phyloP scores from a whole-genome alignment of 2,797 vertebrate species.

The Kryptolebias ocellatus region DNA sequence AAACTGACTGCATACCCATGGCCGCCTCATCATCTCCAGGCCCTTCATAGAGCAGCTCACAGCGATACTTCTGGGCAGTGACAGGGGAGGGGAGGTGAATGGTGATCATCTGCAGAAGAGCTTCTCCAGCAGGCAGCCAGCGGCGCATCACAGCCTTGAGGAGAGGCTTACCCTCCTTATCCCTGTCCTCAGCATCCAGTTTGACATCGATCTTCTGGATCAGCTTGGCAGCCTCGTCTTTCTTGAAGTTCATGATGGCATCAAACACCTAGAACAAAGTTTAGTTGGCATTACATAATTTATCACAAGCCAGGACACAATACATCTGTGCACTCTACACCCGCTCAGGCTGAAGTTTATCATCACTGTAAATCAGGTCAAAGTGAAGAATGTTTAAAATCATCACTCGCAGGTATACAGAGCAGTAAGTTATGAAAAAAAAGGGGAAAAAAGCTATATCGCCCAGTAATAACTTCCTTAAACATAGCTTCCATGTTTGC shows the following conservation, averaged over 20 bases:
- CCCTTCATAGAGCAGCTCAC: conserved; percentile 95
- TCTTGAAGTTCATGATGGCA: conserved; percentile 95
- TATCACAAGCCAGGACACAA: background rate
- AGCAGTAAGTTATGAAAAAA: background rate
- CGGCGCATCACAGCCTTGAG: conserved; percentile 97
- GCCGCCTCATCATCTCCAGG: conserved; percentile 93
- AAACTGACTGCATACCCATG: conserved; percentile 82
- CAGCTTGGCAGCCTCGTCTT: conserved; percentile 90
- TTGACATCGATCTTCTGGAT: conserved; percentile 93
- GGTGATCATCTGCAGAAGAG: conserved; percentile 96
- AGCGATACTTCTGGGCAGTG: conserved; percentile 94
- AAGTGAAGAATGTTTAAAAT: conserved; percentile 94
- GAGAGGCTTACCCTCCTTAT: conserved; percentile 93
- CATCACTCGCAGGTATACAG: conserved; percentile 82
- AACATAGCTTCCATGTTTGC: too few species aligned
- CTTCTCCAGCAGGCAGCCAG: conserved; percentile 95
- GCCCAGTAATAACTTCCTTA: background rate
- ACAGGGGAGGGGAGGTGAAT: conserved; percentile 96
- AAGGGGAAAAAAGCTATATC: background rate
- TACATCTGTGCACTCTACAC: background rate
- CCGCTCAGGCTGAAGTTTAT: conserved; percentile 78
- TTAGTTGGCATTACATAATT: background rate
- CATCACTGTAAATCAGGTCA: conserved; percentile 95
- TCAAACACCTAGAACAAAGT: conserved; percentile 85
- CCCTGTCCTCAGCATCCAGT: conserved; percentile 90